A percentile compares a stretch with the other conserved stretches of the same genome.
phyloP scores from a whole-genome alignment of 2,888 invertebrate species.

The Oscheius sp. region DNA sequence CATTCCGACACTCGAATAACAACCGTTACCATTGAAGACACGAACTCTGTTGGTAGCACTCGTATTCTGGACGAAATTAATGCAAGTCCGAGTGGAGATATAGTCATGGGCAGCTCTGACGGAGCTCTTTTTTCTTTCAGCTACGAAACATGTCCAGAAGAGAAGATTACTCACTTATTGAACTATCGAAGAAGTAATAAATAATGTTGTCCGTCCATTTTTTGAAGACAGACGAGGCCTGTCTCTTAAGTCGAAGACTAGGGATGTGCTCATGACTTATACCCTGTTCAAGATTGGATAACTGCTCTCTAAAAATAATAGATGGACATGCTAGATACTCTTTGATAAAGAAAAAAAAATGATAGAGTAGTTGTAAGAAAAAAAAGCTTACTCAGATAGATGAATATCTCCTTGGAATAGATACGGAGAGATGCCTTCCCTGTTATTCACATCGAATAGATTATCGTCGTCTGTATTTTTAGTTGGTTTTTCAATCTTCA shows the following conservation, averaged over 20 bases:
- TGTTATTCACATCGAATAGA: slow-evolving; percentile 29
- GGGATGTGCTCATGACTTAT: not conserved
- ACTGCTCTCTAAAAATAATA: slow-evolving; percentile 3
- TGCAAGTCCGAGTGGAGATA: slow-evolving; percentile 35
- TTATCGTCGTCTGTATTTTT: not conserved
- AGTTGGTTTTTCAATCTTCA: slow-evolving; percentile 5
- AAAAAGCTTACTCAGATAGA: slow-evolving; percentile 26
- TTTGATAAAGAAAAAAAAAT: not conserved
- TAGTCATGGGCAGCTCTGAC: slow-evolving; percentile 30
- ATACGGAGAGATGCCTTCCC: slow-evolving; percentile 23
- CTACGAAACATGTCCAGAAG: not conserved
- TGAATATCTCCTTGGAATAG: slow-evolving; percentile 36
- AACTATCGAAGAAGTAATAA: slow-evolving; percentile 42
- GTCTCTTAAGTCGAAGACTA: slow-evolving; percentile 34
- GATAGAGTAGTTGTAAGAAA: not conserved
- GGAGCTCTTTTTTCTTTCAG: slow-evolving; percentile 26
- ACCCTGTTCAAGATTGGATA: not conserved
- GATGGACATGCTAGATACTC: not conserved
- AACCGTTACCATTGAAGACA: slow-evolving; percentile 43
- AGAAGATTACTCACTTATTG: slow-evolving; percentile 6
- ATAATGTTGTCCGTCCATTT: slow-evolving; percentile 41
- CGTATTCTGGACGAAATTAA: slow-evolving; percentile 33
- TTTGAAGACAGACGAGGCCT: slow-evolving; percentile 31
- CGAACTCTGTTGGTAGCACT: slow-evolving; percentile 39
- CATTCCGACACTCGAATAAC: slow-evolving; percentile 47